Evolutionary conservation across 2,797 vertebrate genomes (phyloP).

Genomic region (Hozukius guyotensis): DNA sequence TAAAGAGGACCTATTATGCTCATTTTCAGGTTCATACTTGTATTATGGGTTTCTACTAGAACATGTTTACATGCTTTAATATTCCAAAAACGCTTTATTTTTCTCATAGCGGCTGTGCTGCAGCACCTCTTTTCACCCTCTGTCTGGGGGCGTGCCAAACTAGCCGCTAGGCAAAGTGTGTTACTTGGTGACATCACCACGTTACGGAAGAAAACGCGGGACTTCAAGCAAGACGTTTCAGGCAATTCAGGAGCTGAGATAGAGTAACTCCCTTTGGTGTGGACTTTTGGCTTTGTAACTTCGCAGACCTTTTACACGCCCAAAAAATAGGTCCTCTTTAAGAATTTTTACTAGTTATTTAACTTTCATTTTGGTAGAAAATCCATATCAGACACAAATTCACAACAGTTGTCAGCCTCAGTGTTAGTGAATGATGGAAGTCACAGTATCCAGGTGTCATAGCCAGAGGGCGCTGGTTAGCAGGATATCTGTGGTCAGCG

Average conservation of each 20-base stretch:
- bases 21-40: too few relatives aligned
- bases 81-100: too few relatives aligned
- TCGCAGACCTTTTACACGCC: too few relatives aligned
- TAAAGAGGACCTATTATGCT: too few relatives aligned
- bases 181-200: not conserved
- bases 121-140: too few relatives aligned
- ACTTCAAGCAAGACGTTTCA: not conserved
- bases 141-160: not conserved
- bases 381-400: not conserved
- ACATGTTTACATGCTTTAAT: too few relatives aligned
- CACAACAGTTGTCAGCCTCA: not conserved
- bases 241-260: too few relatives aligned
- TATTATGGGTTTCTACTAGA: too few relatives aligned
- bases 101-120: too few relatives aligned
- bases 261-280: too few relatives aligned
- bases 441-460: not conserved
- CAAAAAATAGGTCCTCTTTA: not conserved
- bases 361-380: not conserved
- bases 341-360: not conserved
- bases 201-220: not conserved
- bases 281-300: too few relatives aligned
- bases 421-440: not conserved
- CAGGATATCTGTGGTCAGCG: not conserved
- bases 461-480: slow-evolving; percentile 49
- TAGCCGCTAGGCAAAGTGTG: not conserved